Conservation (phyloP, 1,140 invertebrate species). For the Atta colombica region DNA sequence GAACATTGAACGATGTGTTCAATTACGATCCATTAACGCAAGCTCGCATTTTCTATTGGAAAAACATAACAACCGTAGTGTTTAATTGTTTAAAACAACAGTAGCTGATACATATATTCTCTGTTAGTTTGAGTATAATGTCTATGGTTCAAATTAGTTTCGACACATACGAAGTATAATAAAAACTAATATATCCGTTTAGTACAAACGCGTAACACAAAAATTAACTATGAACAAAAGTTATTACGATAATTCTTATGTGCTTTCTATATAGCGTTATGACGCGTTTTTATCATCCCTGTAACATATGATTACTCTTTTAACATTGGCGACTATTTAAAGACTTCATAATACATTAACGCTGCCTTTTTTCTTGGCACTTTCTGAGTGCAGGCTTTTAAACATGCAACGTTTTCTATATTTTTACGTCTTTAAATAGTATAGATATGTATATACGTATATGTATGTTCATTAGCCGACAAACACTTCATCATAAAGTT, state of each 20-base stretch:
- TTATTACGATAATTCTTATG: constrained; percentile 43
- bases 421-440: constrained; percentile 35
- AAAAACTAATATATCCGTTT: not conserved
- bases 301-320: constrained; percentile 23
- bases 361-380: not conserved
- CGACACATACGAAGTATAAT: too few relatives aligned
- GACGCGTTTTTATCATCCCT: not conserved
- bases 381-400: constrained; percentile 4
- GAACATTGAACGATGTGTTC: constrained; percentile 48
- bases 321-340: constrained; percentile 10
- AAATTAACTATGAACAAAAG: constrained; percentile 1
- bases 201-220: not conserved
- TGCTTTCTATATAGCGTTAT: not conserved
- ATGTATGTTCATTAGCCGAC: not conserved
- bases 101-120: not conserved
- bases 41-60: constrained; percentile 18
- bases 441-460: not conserved
- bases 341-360: not conserved
- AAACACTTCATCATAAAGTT: constrained; percentile 31
- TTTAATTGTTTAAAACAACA: constrained; percentile 13
- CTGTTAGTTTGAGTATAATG: not conserved
- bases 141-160: not conserved
- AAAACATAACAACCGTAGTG: not conserved
- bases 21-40: constrained; percentile 46
- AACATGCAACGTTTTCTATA: not conserved